Percentiles rank a stretch among this genome's conserved stretches.
Evolutionary conservation across 2,888 invertebrate species (phyloP).

Genomic region (Sarcophaga caerulescens): DNA sequence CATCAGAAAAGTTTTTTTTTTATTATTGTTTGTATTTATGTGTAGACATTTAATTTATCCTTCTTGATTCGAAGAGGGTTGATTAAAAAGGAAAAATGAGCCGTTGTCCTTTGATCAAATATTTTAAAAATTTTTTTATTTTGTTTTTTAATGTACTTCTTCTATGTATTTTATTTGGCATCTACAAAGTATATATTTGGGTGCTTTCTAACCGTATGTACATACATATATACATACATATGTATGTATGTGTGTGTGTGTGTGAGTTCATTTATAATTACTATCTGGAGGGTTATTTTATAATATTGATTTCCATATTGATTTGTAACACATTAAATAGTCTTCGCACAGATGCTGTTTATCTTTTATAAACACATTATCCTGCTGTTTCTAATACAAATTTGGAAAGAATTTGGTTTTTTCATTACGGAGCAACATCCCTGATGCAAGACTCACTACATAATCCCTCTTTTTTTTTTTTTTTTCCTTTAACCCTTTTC

Average conservation of each 20-base stretch:
- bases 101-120: slow-evolving; percentile 45
- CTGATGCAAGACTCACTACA: slow-evolving; percentile 12
- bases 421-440: slow-evolving; percentile 46
- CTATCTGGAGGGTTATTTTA: slow-evolving; percentile 67
- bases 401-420: slow-evolving; percentile 28
- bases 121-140: slow-evolving; percentile 16
- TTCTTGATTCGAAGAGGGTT: slow-evolving; percentile 20
- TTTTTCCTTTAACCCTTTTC: slow-evolving; percentile 54
- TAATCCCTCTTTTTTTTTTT: slow-evolving; percentile 20
- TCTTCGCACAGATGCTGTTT: slow-evolving; percentile 42
- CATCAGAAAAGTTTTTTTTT: background rate
- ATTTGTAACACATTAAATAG: slow-evolving; percentile 72
- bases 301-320: slow-evolving; percentile 76
- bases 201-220: too few relatives aligned
- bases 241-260: background rate
- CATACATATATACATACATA: background rate
- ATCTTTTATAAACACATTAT: slow-evolving; percentile 56
- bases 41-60: background rate
- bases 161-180: background rate
- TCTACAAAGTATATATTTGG: slow-evolving; percentile 8
- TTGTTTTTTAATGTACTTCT: background rate
- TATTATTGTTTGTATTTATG: background rate
- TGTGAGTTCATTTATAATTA: slow-evolving; percentile 38
- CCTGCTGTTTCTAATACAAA: slow-evolving; percentile 54
- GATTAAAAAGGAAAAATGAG: slow-evolving; percentile 9